Evolutionary conservation across 2,113 vertebrate genomes (phyloP).

Genomic region (Prunella himalayana): DNA sequence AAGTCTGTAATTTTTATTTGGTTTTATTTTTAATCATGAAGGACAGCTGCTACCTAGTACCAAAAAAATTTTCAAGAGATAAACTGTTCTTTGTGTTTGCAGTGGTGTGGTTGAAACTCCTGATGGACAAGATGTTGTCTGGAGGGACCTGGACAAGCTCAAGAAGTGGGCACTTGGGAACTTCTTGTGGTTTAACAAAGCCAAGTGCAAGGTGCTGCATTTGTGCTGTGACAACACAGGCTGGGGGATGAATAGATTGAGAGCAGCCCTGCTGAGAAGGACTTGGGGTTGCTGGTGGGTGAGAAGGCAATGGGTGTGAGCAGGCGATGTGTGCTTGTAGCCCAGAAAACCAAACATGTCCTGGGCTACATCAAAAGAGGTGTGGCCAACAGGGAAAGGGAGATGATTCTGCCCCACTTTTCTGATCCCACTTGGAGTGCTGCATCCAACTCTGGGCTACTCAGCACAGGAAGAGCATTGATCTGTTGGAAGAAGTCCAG

Average conservation of each 20-base stretch:
- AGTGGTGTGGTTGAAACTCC: background rate
- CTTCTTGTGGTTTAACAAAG: background rate
- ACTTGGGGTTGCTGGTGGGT: background rate
- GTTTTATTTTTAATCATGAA: background rate
- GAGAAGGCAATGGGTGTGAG: background rate
- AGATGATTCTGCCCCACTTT: background rate
- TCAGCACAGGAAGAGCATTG: rapidly evolving
- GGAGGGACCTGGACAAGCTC: background rate
- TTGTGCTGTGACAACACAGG: background rate
- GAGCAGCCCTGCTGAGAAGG: background rate
- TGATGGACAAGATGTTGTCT: background rate
- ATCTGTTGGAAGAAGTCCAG: background rate
- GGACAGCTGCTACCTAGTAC: background rate
- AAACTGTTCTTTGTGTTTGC: background rate
- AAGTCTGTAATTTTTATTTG: background rate
- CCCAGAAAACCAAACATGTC: background rate
- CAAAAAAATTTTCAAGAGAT: background rate
- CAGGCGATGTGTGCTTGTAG: rapidly evolving
- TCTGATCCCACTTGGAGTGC: background rate
- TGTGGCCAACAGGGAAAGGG: too few species aligned
- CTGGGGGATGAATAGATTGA: rapidly evolving
- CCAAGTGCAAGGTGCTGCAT: background rate
- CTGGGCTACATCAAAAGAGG: background rate
- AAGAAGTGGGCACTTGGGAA: background rate
- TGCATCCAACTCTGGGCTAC: background rate